A percentile compares a stretch with the other conserved stretches of the same genome.
phyloP scores from a whole-genome alignment of 1,140 invertebrate species.

The Drosophila nigrodunni region DNA sequence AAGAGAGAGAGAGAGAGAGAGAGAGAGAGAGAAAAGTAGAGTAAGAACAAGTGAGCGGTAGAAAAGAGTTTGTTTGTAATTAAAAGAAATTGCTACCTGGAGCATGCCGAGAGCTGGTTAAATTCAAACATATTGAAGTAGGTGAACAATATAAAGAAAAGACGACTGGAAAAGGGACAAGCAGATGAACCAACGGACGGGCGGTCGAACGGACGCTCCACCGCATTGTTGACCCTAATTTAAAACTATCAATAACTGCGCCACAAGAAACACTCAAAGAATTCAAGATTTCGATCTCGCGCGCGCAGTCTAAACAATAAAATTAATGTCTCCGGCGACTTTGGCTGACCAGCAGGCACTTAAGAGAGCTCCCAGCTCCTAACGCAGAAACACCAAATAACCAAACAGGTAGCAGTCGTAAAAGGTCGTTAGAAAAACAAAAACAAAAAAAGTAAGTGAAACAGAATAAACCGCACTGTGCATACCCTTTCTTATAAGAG shows the following conservation, averaged over 20 bases:
- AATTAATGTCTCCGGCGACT: conserved; percentile 74
- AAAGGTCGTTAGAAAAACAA: conserved; percentile 68
- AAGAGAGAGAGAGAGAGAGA: neutral
- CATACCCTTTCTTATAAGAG: conserved; percentile 1
- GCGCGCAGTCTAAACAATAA: conserved; percentile 77
- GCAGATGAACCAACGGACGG: neutral
- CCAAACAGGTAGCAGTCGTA: conserved; percentile 72
- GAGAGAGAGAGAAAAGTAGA: neutral
- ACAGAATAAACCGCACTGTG: neutral
- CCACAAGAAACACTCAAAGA: conserved; percentile 42
- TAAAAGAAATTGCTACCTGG: conserved; percentile 72
- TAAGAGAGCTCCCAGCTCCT: conserved; percentile 53
- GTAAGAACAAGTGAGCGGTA: neutral
- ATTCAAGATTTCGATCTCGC: conserved; percentile 68
- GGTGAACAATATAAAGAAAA: conserved; percentile 3
- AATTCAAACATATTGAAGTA: neutral
- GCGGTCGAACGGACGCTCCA: conserved; percentile 26
- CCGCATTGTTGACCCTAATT: conserved; percentile 77
- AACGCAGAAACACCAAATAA: neutral
- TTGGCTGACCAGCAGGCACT: conserved; percentile 64
- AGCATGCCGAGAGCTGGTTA: conserved; percentile 29
- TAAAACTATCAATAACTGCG: conserved; percentile 75
- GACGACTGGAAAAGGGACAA: conserved; percentile 34
- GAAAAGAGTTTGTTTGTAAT: conserved; percentile 54
- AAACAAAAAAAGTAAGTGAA: conserved; percentile 19